Evolutionary conservation across 1,140 invertebrate species (phyloP), one percentile per base, ranked within the genome.

Genomic region (Pemphigus obesinymphae): DNA sequence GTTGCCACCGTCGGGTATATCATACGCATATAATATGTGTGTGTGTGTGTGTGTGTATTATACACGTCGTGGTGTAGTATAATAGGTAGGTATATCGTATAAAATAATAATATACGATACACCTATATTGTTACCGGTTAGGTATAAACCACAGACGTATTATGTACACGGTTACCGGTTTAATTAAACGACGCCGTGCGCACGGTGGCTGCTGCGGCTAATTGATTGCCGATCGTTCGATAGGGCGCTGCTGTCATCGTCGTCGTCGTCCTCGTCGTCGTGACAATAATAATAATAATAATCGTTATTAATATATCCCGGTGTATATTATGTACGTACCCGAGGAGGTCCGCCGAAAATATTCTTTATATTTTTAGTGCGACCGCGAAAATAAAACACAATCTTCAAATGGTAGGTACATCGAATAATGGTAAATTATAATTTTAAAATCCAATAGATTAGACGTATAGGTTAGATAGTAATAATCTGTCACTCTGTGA

Each of bases 171-270:
- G 37, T 10, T 40, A 40, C 37, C 37, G 4, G 66, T 70, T 43
- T 70, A 70, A 70, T 70, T 70, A 70, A 70, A 70, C 66, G 66
- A 70, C 66, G 37, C 34, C 37, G 34, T 70, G 66, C 34, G 66
- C 66, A 43, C 37, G n/a, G 66, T 43, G 37, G 34, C 66, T 43
- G 34, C 66, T 43, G 66, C 23, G 37, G 66, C 66, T 70, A 70
- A 70, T 70, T 68, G 63, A 68, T 68, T 68, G 63, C 63, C 37
- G 66, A 70, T 70, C 66, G 66, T 4, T 43, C 66, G 66, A 43
- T 70, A 40, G 20, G 20, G 17, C 17, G 31, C 31, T 31, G 20
- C 17, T 6, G 29, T 34, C 26, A 61, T 29, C 53, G 23, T 20
- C 20, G 4, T 10, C 17, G 6, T n/a, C 31, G 61, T 34, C 31